phyloP scores from a whole-genome alignment of 1,140 invertebrate species.

The Euglossa dilemma region DNA sequence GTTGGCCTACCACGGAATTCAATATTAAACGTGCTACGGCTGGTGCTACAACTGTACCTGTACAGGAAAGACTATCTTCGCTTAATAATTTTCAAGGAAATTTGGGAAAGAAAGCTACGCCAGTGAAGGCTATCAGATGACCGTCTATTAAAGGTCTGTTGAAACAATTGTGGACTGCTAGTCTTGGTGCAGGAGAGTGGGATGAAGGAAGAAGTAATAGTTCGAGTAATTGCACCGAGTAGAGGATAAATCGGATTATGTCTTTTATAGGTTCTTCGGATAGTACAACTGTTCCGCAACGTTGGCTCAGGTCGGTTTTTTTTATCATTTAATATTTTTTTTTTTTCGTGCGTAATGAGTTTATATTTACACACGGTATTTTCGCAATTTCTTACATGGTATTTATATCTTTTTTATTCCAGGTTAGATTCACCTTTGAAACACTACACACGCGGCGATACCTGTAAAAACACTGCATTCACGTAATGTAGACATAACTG shows the following conservation, averaged over 20 bases:
- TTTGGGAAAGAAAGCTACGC: slow-evolving; percentile 79
- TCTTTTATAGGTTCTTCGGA: slow-evolving; percentile 53
- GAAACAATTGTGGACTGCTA: slow-evolving; percentile 71
- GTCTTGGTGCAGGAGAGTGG: slow-evolving; percentile 74
- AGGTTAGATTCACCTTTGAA: slow-evolving; percentile 80
- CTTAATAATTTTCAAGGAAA: slow-evolving; percentile 77
- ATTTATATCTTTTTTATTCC: slow-evolving; percentile 7
- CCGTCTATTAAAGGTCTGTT: slow-evolving; percentile 76
- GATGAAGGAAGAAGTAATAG: slow-evolving; percentile 69
- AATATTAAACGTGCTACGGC: slow-evolving; percentile 31
- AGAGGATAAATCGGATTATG: slow-evolving; percentile 55
- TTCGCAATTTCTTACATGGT: background rate
- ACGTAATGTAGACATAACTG: slow-evolving; percentile 78
- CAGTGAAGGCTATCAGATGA: slow-evolving; percentile 75
- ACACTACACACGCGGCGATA: too few species aligned
- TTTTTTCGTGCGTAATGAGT: background rate
- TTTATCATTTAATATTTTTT: background rate
- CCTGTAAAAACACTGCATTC: slow-evolving; percentile 80
- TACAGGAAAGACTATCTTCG: slow-evolving; percentile 71
- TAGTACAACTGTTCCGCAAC: slow-evolving; percentile 68
- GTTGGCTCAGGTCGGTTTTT: slow-evolving; percentile 75
- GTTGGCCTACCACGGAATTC: slow-evolving; percentile 67
- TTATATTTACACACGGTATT: background rate
- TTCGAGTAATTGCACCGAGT: slow-evolving; percentile 58
- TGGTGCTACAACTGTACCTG: slow-evolving; percentile 34